These are phyloP conservation scores for Microdon myrmicae DNA, from an alignment of 2,888 invertebrate genomes.

Conservation along the genomic window DNA sequence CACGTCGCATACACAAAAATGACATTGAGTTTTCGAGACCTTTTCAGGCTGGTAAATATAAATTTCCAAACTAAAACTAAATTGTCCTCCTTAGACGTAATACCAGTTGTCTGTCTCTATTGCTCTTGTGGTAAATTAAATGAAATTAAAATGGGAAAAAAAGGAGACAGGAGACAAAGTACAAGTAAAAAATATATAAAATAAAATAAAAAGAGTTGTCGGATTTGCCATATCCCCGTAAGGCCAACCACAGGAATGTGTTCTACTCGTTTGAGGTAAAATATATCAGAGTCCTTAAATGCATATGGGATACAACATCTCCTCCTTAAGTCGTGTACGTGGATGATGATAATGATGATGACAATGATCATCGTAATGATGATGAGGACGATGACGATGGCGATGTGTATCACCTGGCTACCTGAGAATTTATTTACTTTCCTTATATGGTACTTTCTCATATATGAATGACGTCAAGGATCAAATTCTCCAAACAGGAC, in stretches of 20 bases:
- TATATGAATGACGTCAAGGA: constrained; percentile 10
- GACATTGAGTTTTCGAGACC: constrained; percentile 37
- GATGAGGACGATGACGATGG: neutral
- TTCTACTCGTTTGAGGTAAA: constrained; percentile 23
- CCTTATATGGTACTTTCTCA: constrained; percentile 50
- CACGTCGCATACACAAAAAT: constrained; percentile 9
- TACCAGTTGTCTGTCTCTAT: too few species aligned
- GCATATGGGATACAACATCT: constrained; percentile 17
- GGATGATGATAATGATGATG: too few species aligned
- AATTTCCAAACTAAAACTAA: constrained; percentile 38
- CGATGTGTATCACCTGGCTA: constrained; percentile 38
- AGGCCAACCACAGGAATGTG: constrained; percentile 10
- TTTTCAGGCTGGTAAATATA: constrained; percentile 31
- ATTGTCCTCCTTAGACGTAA: constrained; percentile 27
- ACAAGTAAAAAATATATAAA: too few species aligned
- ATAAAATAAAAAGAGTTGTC: too few species aligned
- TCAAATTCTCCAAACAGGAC: constrained; percentile 14
- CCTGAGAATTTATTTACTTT: constrained; percentile 44
- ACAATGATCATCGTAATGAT: too few species aligned
- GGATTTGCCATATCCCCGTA: constrained; percentile 19
- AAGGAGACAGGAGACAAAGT: too few species aligned
- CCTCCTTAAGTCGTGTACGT: too few species aligned
- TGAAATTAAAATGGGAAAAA: too few species aligned
- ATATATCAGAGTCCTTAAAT: constrained; percentile 29
- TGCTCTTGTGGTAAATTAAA: too few species aligned